Conservation (phyloP, 2,797 vertebrate species). For the Lacerta bilineata region DNA sequence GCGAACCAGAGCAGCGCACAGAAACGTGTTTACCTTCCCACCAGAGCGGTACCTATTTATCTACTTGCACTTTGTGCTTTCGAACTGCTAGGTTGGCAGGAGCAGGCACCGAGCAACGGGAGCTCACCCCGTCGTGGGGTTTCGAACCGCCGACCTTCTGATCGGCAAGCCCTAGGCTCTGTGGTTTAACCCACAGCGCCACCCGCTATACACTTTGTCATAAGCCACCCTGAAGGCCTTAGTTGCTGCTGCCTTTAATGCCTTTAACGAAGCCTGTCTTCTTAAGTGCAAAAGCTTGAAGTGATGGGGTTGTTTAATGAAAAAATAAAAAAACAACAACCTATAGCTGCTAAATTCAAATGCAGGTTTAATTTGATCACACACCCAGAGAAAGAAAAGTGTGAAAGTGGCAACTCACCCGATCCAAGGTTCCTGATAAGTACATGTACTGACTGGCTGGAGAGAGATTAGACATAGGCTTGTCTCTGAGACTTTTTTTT, state of each 20-base stretch:
- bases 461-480: conserved; percentile 58
- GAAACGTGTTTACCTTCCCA: too few species aligned
- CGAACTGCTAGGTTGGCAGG: too few species aligned
- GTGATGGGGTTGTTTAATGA: conserved; percentile 1
- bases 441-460: conserved; percentile 66
- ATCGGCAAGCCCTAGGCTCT: too few species aligned
- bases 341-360: not conserved
- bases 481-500: conserved; percentile 55
- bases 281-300: not conserved
- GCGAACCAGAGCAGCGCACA: too few species aligned
- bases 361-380: not conserved
- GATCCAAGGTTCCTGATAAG: conserved; percentile 47
- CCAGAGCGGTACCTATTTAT: too few species aligned
- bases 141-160: too few species aligned
- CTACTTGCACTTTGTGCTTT: too few species aligned
- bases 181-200: too few species aligned
- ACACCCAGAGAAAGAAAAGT: not conserved
- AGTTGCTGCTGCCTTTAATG: not conserved
- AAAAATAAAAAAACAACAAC: not conserved
- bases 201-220: not conserved
- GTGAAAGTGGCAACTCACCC: conserved; percentile 10
- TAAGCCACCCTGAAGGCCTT: too few species aligned
- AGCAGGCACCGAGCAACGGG: too few species aligned
- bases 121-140: too few species aligned
- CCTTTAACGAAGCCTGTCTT: not conserved